phyloP scores from a whole-genome alignment of 2,797 vertebrate genomes.

The Sebastes hubbsi region DNA sequence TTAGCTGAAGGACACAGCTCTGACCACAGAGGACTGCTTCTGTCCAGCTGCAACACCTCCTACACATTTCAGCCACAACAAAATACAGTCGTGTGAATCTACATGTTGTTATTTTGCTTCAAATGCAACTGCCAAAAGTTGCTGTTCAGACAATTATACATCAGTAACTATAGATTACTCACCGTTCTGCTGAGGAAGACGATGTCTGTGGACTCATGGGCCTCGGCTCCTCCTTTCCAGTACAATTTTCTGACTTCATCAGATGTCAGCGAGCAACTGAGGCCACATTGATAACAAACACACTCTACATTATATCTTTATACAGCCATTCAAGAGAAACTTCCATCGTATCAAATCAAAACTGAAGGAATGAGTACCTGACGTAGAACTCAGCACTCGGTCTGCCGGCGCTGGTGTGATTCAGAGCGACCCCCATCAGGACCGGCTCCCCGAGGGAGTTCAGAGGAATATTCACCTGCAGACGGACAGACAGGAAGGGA shows the following conservation, averaged over 20 bases:
- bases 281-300: background rate
- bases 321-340: background rate
- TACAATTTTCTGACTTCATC: constrained; percentile 86
- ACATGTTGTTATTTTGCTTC: background rate
- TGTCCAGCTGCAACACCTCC: constrained; percentile 82
- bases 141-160: background rate
- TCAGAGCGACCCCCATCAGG: constrained; percentile 89
- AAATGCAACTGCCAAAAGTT: background rate
- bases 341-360: background rate
- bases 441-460: constrained; percentile 82
- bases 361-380: constrained; percentile 73
- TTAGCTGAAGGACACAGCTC: constrained; percentile 93
- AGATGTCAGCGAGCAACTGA: constrained; percentile 86
- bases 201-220: constrained; percentile 89
- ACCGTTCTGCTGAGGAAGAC: constrained; percentile 85
- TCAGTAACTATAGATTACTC: background rate
- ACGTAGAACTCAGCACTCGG: constrained; percentile 91
- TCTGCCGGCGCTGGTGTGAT: constrained; percentile 89
- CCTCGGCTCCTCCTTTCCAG: constrained; percentile 87
- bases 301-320: background rate
- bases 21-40: constrained; percentile 80
- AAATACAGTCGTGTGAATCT: background rate
- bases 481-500: background rate
- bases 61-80: constrained; percentile 43
- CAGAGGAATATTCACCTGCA: constrained; percentile 89